phyloP scores from a whole-genome alignment of 1,140 invertebrate species.

The Himalopsyche phryganea region DNA sequence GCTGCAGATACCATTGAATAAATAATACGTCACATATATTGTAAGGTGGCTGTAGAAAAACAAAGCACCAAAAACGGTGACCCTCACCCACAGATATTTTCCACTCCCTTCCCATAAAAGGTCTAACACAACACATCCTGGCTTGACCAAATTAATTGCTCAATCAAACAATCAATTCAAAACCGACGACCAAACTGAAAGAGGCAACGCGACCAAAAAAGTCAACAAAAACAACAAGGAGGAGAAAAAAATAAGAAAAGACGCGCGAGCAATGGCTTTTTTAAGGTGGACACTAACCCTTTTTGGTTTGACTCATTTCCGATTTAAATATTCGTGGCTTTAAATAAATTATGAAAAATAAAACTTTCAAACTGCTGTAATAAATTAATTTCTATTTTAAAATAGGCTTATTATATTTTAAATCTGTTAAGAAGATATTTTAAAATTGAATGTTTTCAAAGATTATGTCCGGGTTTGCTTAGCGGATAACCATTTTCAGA shows the following conservation, averaged over 20 bases:
- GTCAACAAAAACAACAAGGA: conserved; percentile 18
- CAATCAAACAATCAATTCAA: conserved; percentile 35
- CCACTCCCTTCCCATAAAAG: conserved; percentile 11
- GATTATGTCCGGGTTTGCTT: not conserved
- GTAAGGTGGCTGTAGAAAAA: too few species aligned
- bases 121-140: conserved; percentile 28
- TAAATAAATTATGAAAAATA: too few species aligned
- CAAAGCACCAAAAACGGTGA: not conserved
- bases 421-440: not conserved
- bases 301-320: too few species aligned
- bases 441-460: not conserved
- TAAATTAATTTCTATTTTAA: too few species aligned
- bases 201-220: conserved; percentile 18
- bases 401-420: too few species aligned
- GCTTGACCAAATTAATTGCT: conserved; percentile 33
- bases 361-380: too few species aligned
- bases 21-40: too few species aligned
- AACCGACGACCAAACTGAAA: conserved; percentile 29
- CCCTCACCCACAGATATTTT: not conserved
- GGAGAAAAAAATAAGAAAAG: conserved; percentile 11
- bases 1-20: too few species aligned
- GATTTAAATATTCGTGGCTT: too few species aligned
- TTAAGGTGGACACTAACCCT: too few species aligned
- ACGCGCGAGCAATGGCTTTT: not conserved
- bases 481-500: not conserved